phyloP scores from a whole-genome alignment of 2,797 vertebrate species.

The Gambelia wislizenii region DNA sequence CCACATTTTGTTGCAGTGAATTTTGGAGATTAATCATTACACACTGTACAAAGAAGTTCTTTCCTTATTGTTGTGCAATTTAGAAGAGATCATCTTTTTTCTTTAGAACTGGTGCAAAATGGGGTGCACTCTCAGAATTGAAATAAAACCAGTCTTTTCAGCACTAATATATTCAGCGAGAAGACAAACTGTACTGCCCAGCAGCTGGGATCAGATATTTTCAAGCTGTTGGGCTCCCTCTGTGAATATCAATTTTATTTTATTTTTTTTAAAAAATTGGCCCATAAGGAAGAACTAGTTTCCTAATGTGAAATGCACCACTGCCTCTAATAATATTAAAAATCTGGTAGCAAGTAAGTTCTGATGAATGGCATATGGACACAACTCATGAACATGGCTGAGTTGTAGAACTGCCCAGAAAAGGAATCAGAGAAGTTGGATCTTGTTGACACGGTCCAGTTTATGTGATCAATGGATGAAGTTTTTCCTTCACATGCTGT shows the following conservation, averaged over 20 bases:
- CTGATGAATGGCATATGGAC: background rate
- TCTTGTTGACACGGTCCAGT: background rate
- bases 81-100: background rate
- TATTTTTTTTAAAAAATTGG: no score
- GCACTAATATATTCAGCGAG: constrained; percentile 6
- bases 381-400: background rate
- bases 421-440: background rate
- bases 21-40: background rate
- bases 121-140: no score
- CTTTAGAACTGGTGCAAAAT: background rate
- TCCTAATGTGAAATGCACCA: background rate
- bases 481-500: no score
- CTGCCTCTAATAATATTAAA: background rate
- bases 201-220: background rate
- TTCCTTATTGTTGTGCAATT: background rate
- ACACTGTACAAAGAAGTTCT: background rate
- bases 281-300: background rate
- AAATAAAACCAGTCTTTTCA: background rate
- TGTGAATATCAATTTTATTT: background rate
- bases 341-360: background rate
- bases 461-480: background rate
- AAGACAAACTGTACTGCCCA: background rate
- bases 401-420: background rate
- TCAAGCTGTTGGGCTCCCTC: background rate
- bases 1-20: background rate